Evolutionary conservation across 2,888 invertebrate species (phyloP).

Genomic region (Metellina segmentata): DNA sequence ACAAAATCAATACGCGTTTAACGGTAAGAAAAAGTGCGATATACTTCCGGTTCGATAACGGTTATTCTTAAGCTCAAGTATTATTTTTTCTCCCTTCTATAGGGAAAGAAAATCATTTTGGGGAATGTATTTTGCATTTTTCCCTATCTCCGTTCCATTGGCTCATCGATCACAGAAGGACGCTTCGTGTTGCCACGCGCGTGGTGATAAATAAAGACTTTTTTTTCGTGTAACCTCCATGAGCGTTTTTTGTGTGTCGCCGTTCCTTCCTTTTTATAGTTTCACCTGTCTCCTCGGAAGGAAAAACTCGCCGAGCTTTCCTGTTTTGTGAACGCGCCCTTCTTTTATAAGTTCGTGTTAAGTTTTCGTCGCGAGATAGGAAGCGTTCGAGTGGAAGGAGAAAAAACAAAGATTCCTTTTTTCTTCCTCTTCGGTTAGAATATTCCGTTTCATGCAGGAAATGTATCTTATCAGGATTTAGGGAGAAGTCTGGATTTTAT

Average conservation of each 20-base stretch:
- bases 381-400: background rate
- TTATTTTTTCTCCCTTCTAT: constrained; percentile 30
- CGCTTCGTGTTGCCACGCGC: constrained; percentile 56
- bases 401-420: constrained; percentile 10
- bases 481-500: background rate
- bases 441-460: constrained; percentile 11
- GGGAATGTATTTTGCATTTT: constrained; percentile 45
- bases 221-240: background rate
- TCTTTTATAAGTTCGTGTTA: constrained; percentile 35
- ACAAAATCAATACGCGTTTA: constrained; percentile 70
- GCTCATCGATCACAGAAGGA: constrained; percentile 47
- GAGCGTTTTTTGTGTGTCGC: constrained; percentile 9
- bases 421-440: background rate
- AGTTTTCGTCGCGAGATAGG: background rate
- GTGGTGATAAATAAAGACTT: constrained; percentile 30
- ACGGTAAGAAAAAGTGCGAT: constrained; percentile 41
- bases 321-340: constrained; percentile 3
- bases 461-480: constrained; percentile 39
- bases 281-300: constrained; percentile 40
- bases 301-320: constrained; percentile 12
- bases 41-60: constrained; percentile 30
- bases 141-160: constrained; percentile 42
- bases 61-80: constrained; percentile 61
- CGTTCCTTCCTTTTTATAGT: constrained; percentile 39
- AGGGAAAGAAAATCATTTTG: background rate